phyloP scores from a whole-genome alignment of 2,888 invertebrate species.

The Ectemnius lituratus region DNA sequence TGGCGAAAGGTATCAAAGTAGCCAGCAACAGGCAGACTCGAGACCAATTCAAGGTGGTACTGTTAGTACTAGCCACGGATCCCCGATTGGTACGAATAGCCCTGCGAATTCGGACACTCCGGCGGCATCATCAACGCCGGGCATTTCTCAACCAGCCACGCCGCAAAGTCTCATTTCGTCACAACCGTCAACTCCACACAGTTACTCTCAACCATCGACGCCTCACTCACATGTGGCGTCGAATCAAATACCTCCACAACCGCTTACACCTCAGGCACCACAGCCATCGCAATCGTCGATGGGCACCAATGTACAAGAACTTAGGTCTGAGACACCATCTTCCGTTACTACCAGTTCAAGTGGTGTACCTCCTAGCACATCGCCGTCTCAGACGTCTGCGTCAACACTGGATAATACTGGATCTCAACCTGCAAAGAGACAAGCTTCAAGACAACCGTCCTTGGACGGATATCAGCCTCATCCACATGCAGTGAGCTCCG shows the following conservation, averaged over 20 bases:
- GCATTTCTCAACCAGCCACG: conserved; percentile 72
- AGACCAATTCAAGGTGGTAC: conserved; percentile 91
- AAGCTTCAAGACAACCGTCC: conserved; percentile 73
- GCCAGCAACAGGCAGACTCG: conserved; percentile 80
- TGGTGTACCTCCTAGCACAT: conserved; percentile 64
- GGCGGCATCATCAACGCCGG: conserved; percentile 67
- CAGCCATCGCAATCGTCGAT: conserved; percentile 66
- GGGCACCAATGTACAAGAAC: conserved; percentile 59
- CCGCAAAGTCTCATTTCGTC: conserved; percentile 73
- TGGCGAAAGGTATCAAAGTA: conserved; percentile 80
- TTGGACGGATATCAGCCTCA: conserved; percentile 74
- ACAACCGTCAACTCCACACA: conserved; percentile 74
- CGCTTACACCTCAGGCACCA: conserved; percentile 61
- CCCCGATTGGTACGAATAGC: conserved; percentile 81
- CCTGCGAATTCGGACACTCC: conserved; percentile 80
- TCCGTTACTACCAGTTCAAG: conserved; percentile 63
- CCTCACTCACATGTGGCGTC: conserved; percentile 69
- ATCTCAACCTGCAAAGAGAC: conserved; percentile 51
- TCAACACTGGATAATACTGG: conserved; percentile 48
- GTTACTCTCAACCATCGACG: conserved; percentile 74
- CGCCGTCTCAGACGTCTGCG: conserved; percentile 61
- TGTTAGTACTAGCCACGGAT: conserved; percentile 90
- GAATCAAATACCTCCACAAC: conserved; percentile 56
- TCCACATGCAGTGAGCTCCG: conserved; percentile 69
- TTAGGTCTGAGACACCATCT: conserved; percentile 66